Percentiles rank a stretch among this genome's conserved stretches.
Conservation (phyloP, 2,888 invertebrate genomes). For the Bellardia pandia region DNA sequence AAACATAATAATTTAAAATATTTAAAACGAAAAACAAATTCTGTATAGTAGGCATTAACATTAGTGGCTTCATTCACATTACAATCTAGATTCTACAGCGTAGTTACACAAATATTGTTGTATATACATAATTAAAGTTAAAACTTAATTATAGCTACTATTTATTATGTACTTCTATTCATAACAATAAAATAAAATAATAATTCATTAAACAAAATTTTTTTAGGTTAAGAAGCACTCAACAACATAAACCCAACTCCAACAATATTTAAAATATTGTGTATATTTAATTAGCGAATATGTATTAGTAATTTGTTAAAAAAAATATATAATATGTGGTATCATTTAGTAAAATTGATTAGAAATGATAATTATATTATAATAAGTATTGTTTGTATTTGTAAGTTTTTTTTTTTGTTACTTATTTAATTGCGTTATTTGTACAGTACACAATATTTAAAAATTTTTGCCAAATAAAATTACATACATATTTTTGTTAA, state of each 20-base stretch:
- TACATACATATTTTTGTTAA: slow-evolving; percentile 70
- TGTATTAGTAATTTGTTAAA: slow-evolving; percentile 10
- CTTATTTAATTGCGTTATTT: slow-evolving; percentile 1
- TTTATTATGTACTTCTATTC: not conserved
- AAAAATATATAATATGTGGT: no score
- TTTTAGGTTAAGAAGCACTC: slow-evolving; percentile 10
- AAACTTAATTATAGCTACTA: not conserved
- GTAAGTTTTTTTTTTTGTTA: slow-evolving; percentile 14
- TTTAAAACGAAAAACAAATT: slow-evolving; percentile 9
- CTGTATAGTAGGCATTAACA: slow-evolving; percentile 48
- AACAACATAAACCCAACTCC: not conserved
- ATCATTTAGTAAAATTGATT: slow-evolving; percentile 6
- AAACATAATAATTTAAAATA: not conserved
- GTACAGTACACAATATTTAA: slow-evolving; percentile 42
- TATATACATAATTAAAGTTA: not conserved
- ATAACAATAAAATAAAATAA: not conserved
- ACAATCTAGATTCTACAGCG: not conserved
- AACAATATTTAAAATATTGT: not conserved
- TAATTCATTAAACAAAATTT: slow-evolving; percentile 1
- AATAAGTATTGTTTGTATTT: slow-evolving; percentile 34
- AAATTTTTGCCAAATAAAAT: slow-evolving; percentile 71
- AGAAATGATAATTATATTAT: not conserved
- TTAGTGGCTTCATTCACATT: slow-evolving; percentile 51
- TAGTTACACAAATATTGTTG: slow-evolving; percentile 23
- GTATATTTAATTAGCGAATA: slow-evolving; percentile 6